phyloP scores from a whole-genome alignment of 2,797 vertebrate genomes.

The Pteronotus mesoamericanus region DNA sequence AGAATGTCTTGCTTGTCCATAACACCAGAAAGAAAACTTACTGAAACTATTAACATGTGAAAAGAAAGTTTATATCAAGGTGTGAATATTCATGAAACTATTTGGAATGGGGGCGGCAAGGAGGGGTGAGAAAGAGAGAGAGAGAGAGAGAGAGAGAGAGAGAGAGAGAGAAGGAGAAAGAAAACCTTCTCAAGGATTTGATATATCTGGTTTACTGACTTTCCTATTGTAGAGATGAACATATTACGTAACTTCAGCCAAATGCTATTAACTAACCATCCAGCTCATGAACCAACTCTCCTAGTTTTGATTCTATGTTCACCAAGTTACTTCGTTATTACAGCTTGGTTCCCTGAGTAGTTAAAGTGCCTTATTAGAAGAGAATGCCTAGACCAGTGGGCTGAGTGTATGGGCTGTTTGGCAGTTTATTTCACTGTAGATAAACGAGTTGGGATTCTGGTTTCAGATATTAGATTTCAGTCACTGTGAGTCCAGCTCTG shows the following conservation, averaged over 20 bases:
- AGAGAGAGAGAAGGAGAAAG: neutral
- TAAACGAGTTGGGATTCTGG: neutral
- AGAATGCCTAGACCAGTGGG: neutral
- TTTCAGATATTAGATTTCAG: neutral
- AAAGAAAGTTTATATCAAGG: neutral
- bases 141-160: neutral
- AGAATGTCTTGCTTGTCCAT: neutral
- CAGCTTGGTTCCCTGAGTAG: neutral
- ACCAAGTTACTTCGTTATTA: neutral
- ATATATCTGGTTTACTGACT: neutral
- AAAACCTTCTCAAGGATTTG: neutral
- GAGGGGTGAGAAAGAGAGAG: neutral
- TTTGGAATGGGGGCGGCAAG: neutral
- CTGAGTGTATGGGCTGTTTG: neutral
- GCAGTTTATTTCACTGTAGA: neutral
- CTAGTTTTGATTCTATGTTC: neutral
- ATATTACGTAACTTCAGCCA: neutral
- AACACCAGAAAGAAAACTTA: constrained; percentile 12
- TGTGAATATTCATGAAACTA: neutral
- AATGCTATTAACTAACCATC: neutral
- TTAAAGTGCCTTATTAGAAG: neutral
- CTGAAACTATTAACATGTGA: neutral
- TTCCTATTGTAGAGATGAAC: neutral
- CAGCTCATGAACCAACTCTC: neutral
- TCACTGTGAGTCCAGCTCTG: neutral